Evolutionary conservation across 2,797 vertebrate genomes (phyloP), one percentile per base, ranked within the genome.

Genomic region (Oreortyx pictus): DNA sequence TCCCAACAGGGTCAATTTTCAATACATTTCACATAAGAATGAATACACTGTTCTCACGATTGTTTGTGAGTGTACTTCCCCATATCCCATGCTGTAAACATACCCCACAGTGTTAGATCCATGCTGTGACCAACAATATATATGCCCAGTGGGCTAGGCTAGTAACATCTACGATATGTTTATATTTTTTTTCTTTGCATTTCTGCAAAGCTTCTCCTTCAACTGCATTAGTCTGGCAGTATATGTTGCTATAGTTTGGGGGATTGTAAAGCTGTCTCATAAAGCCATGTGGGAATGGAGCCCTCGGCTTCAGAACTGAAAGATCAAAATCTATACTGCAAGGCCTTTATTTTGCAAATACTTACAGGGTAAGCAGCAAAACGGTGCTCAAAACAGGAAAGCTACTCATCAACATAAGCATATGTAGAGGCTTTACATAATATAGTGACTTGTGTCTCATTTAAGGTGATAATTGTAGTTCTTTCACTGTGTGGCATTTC

Each of bases 51-150:
- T 92, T 96, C 90, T 93, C 94, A 94, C 7, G 9, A 94, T 95
- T 96, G 95, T 94, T 91, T 94, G 29, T 93, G 68, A 12, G 18
- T 14, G 43, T 68, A 77, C 24, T 70, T 89, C 77, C 81, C 37
- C 47, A 64, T 59, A 27, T 72, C 75, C 62, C 94, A 83, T 52
- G 75, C 87, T 91, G 89, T 5, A 95, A 88, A 68, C 61, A 89
- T 47, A 74, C 47, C 74, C 84, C 92, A 56, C 16, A 7, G 75
- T 73, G 67, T 94, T 67, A 94, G 61, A 96, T 68, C 74, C 91
- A 89, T 91, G 92, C 92, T 94, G 94, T 54, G 85, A 90, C 74
- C 82, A 92, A 96, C 94, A 96, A 96, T 96, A 31, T 61, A 57
- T 61, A 57, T 79, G 82, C 84, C 78, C 87, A 35, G 50, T 94